Conservation (phyloP, 2,113 vertebrate species). For the Phrynosoma blainvillii region DNA sequence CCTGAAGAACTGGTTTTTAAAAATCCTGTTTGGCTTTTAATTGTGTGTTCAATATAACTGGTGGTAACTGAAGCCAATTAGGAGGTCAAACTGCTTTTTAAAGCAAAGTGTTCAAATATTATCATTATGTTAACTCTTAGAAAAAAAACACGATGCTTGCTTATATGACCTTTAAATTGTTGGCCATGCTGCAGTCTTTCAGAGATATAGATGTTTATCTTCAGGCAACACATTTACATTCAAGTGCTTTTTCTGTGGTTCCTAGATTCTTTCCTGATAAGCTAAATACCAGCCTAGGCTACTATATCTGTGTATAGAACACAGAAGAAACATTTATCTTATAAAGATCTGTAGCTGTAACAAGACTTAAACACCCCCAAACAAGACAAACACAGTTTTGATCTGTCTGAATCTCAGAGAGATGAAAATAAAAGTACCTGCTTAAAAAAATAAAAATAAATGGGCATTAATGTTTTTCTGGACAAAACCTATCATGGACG, state of each 20-base stretch:
- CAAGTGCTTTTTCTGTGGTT: conserved; percentile 56
- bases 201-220: conserved; percentile 66
- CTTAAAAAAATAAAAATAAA: not conserved
- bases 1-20: not conserved
- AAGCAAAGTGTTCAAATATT: conserved; percentile 22
- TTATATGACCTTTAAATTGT: conserved; percentile 67
- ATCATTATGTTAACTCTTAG: conserved; percentile 46
- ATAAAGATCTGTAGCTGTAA: conserved; percentile 61
- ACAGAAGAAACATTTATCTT: conserved; percentile 62
- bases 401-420: not conserved
- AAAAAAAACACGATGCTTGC: conserved; percentile 6
- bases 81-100: conserved; percentile 18
- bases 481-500: not conserved
- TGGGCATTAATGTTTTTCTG: not conserved
- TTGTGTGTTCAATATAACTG: not conserved
- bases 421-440: not conserved
- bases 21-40: conserved; percentile 14
- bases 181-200: conserved; percentile 43
- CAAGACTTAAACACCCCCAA: conserved; percentile 26
- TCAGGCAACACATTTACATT: conserved; percentile 65
- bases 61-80: conserved; percentile 24
- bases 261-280: conserved; percentile 66
- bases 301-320: conserved; percentile 43
- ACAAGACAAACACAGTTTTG: not conserved
- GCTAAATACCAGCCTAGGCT: conserved; percentile 55